phyloP scores from a whole-genome alignment of 2,113 vertebrate genomes.

The Nipponia nippon region DNA sequence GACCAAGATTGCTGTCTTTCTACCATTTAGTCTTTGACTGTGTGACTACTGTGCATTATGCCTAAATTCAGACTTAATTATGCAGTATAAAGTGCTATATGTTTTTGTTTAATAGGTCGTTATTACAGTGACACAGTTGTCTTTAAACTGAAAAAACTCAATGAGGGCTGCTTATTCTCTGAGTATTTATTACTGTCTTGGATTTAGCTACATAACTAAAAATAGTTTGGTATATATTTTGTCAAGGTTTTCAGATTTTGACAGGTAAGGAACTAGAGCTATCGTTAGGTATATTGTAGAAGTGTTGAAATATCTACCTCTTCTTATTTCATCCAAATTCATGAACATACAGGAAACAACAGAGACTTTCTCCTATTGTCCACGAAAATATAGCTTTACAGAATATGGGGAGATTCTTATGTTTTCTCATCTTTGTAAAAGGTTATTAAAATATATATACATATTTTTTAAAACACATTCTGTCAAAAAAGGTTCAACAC shows the following conservation, averaged over 20 bases:
- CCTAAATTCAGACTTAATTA: conserved; percentile 45
- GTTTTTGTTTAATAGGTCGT: conserved; percentile 9
- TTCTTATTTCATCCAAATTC: background rate
- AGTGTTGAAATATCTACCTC: background rate
- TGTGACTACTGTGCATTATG: background rate
- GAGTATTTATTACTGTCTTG: background rate
- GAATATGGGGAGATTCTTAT: background rate
- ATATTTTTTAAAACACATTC: background rate
- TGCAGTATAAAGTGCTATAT: background rate
- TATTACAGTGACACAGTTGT: background rate
- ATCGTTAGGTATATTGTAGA: background rate
- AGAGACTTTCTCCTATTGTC: background rate
- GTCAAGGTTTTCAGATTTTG: background rate
- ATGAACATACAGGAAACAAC: background rate
- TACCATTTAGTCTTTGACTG: background rate
- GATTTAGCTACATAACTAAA: background rate
- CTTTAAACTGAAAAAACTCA: background rate
- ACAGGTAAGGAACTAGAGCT: background rate
- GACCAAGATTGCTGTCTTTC: conserved; percentile 37
- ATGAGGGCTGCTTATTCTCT: background rate
- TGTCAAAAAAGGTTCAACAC: background rate
- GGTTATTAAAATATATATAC: background rate
- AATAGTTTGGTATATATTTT: background rate
- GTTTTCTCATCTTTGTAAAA: background rate
- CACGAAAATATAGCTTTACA: background rate